These are phyloP conservation scores for Heliangelus exortis DNA, from an alignment of 2,797 vertebrate species.

Conservation along the genomic window DNA sequence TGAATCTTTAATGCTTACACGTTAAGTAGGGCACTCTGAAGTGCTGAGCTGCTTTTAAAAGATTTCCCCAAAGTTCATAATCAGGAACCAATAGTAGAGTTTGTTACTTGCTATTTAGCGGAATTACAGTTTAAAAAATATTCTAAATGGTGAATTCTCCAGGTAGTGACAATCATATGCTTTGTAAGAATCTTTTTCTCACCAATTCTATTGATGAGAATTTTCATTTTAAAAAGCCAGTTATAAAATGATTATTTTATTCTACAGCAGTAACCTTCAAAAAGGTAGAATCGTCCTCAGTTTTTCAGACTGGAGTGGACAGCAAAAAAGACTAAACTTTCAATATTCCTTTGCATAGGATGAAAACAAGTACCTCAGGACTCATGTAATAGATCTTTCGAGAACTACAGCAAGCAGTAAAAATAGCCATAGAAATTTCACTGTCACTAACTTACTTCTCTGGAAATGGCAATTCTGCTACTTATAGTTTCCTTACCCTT, in stretches of 20 bases:
- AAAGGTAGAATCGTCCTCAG: neutral
- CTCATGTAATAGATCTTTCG: neutral
- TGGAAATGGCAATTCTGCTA: neutral
- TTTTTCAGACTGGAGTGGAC: neutral
- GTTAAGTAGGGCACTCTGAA: neutral
- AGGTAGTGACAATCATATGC: neutral
- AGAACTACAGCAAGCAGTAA: neutral
- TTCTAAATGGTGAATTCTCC: neutral
- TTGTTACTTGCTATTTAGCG: neutral
- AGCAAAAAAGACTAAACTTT: neutral
- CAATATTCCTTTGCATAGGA: neutral
- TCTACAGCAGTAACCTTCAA: neutral
- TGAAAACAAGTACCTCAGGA: neutral
- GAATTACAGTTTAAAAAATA: neutral
- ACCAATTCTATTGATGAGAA: neutral
- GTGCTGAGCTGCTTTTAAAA: neutral
- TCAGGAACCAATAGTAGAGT: neutral
- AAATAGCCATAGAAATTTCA: neutral
- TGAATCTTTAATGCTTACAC: neutral
- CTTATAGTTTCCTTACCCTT: slow-evolving; percentile 83
- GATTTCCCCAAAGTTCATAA: neutral
- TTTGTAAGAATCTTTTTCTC: neutral
- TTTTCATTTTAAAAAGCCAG: neutral
- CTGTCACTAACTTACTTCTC: neutral
- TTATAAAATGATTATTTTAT: neutral